Base-by-base conservation (phyloP, 2,797 vertebrate species). In the Peromyscus eremicus region DNA sequence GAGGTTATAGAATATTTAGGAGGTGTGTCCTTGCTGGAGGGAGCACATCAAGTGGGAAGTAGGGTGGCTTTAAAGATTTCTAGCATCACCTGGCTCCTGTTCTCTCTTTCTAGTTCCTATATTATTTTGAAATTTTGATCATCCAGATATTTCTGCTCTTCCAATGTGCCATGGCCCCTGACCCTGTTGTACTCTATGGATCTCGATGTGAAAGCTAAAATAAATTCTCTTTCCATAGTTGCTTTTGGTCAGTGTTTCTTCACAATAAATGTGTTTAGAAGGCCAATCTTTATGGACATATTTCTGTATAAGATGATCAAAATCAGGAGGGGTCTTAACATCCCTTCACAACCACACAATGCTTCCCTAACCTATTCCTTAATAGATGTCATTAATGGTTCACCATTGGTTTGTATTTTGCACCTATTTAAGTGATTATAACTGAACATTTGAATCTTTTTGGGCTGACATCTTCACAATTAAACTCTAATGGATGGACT, bases 71-170 rank as follows among this genome's bases (percentile, higher is more conserved):
- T 80, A 57, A 80, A 34, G 12, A 9, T 23, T 57, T 80, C 5
- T 34, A 57, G 52, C 32, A 55, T n/a, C 32, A 23, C 34, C 21
- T 80, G 32, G 2, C 32, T 55, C 32, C 29, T 57, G 34, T 12
- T 23, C 16, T 52, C 34, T 57, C 79, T 25, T 37, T 81, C 52
- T 37, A 23, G 7, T 81, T 81, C 5, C 34, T 14, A 23, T 6
- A 57, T 81, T 25, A n/a, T 57, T 55, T 13, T 81, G 23, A 57
- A 81, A 57, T 37, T 25, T 4, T 55, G 55, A 37, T 80, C 49
- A 55, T 34, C 12, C 1, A 5, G 23, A n/a, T n/a, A 55, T 57
- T 12, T 2, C 17, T 2, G 21, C 5, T 37, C 11, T 23, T 3
- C 5, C 52, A 57, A 5, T n/a, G 19, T 57, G 6, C 34, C 52